phyloP scores from a whole-genome alignment of 1,140 invertebrate species.

The Scaptomyza montana region DNA sequence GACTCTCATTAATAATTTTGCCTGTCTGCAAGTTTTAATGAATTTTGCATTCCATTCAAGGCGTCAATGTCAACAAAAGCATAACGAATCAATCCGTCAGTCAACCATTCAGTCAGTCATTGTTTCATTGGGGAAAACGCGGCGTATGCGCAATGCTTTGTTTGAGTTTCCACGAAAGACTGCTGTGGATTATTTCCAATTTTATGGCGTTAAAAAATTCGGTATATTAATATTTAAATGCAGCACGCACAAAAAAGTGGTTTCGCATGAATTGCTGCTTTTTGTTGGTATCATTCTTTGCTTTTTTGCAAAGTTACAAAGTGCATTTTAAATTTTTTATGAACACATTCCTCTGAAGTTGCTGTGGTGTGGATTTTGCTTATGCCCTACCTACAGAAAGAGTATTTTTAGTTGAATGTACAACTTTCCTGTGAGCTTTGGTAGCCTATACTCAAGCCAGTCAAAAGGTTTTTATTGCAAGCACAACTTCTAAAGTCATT shows the following conservation, averaged over 20 bases:
- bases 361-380: background rate
- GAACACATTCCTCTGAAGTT: conserved; percentile 2
- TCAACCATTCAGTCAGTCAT: conserved; percentile 10
- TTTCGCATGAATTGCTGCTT: conserved; percentile 28
- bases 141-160: conserved; percentile 47
- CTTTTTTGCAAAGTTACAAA: conserved; percentile 12
- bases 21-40: conserved; percentile 70
- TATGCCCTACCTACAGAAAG: background rate
- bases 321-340: conserved; percentile 36
- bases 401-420: background rate
- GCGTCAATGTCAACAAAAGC: conserved; percentile 44
- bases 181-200: conserved; percentile 25
- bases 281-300: background rate
- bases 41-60: conserved; percentile 64
- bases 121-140: conserved; percentile 2
- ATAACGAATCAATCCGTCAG: conserved; percentile 1
- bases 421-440: background rate
- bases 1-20: conserved; percentile 69
- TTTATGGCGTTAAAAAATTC: conserved; percentile 18
- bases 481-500: background rate
- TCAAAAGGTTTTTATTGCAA: no score
- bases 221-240: conserved; percentile 33
- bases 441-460: no score
- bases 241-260: conserved; percentile 8
- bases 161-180: background rate